These are phyloP conservation scores for Falco berigora DNA, from an alignment of 2,797 vertebrate genomes.

Conservation along the genomic window DNA sequence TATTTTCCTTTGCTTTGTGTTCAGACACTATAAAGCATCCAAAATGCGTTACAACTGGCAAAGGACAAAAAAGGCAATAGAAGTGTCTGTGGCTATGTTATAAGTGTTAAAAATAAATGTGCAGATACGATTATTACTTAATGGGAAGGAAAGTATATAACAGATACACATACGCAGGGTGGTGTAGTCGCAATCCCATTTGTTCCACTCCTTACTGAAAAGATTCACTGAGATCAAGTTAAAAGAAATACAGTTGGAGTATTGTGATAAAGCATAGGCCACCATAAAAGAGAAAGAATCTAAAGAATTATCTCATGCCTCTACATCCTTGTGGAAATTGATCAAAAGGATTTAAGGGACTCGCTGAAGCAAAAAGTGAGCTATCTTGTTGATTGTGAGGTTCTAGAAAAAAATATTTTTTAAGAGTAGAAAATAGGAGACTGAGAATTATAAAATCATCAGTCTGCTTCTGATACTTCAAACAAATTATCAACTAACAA, in stretches of 20 bases:
- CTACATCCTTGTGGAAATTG: neutral
- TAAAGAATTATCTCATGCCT: neutral
- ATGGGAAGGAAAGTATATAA: neutral
- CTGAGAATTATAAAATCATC: neutral
- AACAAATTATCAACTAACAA: neutral
- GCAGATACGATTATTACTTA: neutral
- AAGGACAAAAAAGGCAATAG: neutral
- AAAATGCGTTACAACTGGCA: neutral
- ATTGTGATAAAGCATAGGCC: neutral
- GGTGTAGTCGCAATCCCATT: neutral
- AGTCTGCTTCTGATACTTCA: neutral
- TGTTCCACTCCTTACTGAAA: neutral
- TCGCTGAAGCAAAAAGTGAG: neutral
- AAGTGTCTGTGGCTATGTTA: neutral
- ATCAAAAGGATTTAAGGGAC: neutral
- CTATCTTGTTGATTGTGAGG: neutral
- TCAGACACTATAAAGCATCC: neutral
- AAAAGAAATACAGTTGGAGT: neutral
- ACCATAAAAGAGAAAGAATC: accelerated
- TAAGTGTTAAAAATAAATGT: neutral
- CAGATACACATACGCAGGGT: neutral
- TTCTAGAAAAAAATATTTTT: neutral
- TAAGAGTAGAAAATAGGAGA: neutral
- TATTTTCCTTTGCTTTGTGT: neutral
- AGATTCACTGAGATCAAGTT: neutral